Conservation (phyloP, 2,113 vertebrate species). For the Neodon shergylaensis region DNA sequence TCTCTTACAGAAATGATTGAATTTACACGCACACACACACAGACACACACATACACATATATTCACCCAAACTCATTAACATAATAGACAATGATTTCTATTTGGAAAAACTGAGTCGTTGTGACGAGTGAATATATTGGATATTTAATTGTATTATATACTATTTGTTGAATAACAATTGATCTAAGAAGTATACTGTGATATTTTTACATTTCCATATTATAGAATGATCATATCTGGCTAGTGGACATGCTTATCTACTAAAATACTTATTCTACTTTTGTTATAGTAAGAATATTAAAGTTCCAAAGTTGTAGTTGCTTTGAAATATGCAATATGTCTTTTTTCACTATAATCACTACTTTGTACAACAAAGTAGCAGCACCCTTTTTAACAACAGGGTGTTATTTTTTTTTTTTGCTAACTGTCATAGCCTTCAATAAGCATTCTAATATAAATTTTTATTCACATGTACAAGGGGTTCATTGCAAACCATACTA, state of each 20-base stretch:
- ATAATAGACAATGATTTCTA: neutral
- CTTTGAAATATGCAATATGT: neutral
- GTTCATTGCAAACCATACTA: slow-evolving; percentile 30
- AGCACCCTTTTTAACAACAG: neutral
- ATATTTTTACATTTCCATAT: neutral
- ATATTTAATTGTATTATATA: neutral
- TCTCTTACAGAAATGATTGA: neutral
- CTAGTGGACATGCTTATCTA: neutral
- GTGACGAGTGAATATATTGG: neutral
- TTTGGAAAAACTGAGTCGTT: neutral
- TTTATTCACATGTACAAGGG: neutral
- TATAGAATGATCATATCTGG: neutral
- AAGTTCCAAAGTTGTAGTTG: neutral
- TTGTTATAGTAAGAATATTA: neutral
- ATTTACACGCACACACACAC: neutral
- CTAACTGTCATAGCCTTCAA: neutral
- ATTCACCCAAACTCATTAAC: neutral
- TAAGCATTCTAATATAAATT: neutral
- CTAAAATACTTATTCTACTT: neutral
- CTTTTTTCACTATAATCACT: neutral
- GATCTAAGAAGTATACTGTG: neutral
- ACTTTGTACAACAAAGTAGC: too few species aligned
- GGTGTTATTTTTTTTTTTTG: neutral
- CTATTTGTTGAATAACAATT: neutral
- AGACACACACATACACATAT: neutral